Evolutionary conservation across 2,888 invertebrate species (phyloP), one percentile per base, ranked within the genome.

Genomic region (Ferdinandea cuprea): DNA sequence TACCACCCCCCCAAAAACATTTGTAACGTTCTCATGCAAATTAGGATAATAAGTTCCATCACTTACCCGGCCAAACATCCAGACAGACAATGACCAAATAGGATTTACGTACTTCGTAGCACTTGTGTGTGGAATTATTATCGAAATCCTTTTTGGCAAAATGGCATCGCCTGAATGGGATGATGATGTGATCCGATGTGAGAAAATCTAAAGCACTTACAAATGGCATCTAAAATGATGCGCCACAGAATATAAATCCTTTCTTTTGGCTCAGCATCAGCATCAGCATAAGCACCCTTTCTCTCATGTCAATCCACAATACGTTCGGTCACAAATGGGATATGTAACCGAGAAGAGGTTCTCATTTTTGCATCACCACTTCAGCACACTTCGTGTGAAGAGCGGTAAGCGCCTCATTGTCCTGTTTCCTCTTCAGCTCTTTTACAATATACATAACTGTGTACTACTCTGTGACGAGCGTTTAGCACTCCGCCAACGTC

Each of bases 141-240:
- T 73, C 63, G 61, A 65, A 83, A 83, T 83, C 83, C 83, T 73
- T 83, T 81, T 73, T 83, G 78, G 68, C 72, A 78, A 83, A 83
- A 83, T 83, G 83, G 68, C 73, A 78, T 78, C 80, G 66, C 79
- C 48, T 63, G 17, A 61, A 78, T 56, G 65, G 59, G 50, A 78
- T 68, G 72, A 59, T 59, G 71, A 13, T 68, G 56, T 78, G 83
- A 83, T 83, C 78, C 83, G 72, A 68, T 83, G 83, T 83, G 83
- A 68, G 78, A 83, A 83, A 83, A 83, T 83, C 78, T 83, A 83
- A 83, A 83, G 83, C 50, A 78, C 83, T 83, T 37, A 50, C 83
- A 83, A 83, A 83, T 78, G 83, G 83, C 78, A 68, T 59, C 68
- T 59, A 42, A 74, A 74, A 74, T 63, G 74, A 74, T 74, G n/a